Conservation (phyloP, 2,797 vertebrate genomes). For the Coreius guichenoti region DNA sequence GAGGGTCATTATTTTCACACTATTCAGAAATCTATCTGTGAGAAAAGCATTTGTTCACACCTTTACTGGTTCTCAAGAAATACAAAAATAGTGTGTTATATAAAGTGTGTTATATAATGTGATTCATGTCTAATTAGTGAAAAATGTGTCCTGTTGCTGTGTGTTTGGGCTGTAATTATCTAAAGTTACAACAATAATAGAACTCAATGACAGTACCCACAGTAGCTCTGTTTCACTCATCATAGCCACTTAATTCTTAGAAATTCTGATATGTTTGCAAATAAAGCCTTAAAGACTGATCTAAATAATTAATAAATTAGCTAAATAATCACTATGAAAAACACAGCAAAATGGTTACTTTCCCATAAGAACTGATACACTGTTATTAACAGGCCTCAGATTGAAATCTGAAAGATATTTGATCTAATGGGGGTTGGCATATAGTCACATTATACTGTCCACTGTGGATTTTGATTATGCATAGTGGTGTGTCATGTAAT, state of each 20-base stretch:
- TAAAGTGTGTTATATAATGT: constrained; percentile 47
- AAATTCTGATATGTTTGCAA: constrained; percentile 19
- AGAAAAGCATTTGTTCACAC: constrained; percentile 41
- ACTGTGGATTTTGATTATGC: constrained; percentile 38
- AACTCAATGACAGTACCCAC: constrained; percentile 12
- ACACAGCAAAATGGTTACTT: background rate
- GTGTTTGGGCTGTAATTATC: constrained; percentile 24
- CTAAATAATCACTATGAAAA: constrained; percentile 7
- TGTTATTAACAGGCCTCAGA: constrained; percentile 28
- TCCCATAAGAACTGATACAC: constrained; percentile 29
- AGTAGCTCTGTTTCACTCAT: constrained; percentile 3
- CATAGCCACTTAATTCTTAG: background rate
- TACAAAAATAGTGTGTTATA: constrained; percentile 68
- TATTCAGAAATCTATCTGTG: constrained; percentile 44
- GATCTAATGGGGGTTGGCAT: background rate
- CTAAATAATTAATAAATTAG: constrained; percentile 25
- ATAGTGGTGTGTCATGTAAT: constrained; percentile 44
- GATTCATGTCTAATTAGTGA: constrained; percentile 53
- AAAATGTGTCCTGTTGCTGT: constrained; percentile 44
- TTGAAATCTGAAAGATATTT: constrained; percentile 4
- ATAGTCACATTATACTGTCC: background rate
- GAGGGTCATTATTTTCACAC: constrained; percentile 52
- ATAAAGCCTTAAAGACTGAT: background rate
- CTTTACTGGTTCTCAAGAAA: constrained; percentile 57
- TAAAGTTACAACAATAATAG: constrained; percentile 13